A percentile compares a stretch with the other conserved stretches of the same genome.
These are phyloP conservation scores for Nyctibius bracteatus DNA, from an alignment of 2,113 vertebrate species.

Conservation along the genomic window DNA sequence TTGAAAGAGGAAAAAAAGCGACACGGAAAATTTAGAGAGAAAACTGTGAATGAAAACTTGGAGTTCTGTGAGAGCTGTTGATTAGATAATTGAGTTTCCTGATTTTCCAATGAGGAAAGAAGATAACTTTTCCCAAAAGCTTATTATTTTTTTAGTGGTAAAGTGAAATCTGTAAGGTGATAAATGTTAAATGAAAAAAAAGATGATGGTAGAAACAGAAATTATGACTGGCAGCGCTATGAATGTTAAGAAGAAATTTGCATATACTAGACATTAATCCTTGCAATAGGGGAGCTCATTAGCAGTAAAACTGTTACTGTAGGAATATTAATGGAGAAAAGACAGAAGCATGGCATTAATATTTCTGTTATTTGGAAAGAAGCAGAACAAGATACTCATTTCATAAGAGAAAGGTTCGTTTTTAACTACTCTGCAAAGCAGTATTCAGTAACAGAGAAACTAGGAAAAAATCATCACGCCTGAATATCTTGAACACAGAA, in stretches of 20 bases:
- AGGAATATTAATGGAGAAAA: background rate
- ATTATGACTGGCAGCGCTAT: background rate
- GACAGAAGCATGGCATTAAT: background rate
- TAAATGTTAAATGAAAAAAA: background rate
- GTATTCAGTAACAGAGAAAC: background rate
- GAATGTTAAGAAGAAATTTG: background rate
- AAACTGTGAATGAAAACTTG: background rate
- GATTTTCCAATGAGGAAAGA: background rate
- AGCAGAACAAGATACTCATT: background rate
- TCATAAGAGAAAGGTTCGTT: background rate
- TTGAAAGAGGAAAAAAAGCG: background rate
- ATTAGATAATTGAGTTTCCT: background rate
- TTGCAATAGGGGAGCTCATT: background rate
- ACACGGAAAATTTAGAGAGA: background rate
- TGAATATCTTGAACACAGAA: background rate
- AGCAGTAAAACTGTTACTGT: background rate
- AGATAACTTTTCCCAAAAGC: background rate
- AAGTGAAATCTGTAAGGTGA: background rate
- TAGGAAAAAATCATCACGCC: background rate
- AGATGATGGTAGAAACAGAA: background rate
- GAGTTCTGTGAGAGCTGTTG: background rate
- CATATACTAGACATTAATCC: background rate
- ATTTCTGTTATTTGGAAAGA: background rate
- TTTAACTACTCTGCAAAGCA: background rate
- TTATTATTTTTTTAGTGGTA: background rate